Conservation (phyloP, 2,113 vertebrate species). For the Crotalus viridis region DNA sequence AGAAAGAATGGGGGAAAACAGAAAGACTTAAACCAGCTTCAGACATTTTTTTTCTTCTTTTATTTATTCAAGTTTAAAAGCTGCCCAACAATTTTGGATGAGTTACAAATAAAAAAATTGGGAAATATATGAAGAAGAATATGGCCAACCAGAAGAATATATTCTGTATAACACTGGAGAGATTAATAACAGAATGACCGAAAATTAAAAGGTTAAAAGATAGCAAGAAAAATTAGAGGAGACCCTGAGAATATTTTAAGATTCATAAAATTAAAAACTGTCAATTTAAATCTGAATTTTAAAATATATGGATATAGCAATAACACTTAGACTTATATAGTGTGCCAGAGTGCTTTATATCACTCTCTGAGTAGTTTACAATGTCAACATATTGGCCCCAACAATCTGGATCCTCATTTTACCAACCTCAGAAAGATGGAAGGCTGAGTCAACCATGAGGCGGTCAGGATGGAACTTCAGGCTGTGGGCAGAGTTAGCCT, state of each 20-base stretch:
- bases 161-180: background rate
- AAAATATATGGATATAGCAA: background rate
- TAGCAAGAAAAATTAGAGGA: background rate
- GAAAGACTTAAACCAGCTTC: background rate
- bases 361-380: background rate
- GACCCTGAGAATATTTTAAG: background rate
- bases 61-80: background rate
- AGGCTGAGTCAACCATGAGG: background rate
- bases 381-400: background rate
- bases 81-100: background rate
- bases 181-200: background rate
- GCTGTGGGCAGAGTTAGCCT: background rate
- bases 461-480: background rate
- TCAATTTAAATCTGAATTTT: background rate
- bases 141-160: background rate
- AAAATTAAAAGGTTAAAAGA: background rate
- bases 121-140: background rate
- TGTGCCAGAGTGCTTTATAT: background rate
- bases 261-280: background rate
- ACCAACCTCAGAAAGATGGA: background rate
- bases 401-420: background rate
- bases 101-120: background rate
- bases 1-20: background rate
- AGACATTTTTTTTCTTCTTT: constrained; percentile 13
- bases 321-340: background rate